Base-by-base conservation (phyloP, 2,888 invertebrate species). In the Limnephilus rhombicus region DNA sequence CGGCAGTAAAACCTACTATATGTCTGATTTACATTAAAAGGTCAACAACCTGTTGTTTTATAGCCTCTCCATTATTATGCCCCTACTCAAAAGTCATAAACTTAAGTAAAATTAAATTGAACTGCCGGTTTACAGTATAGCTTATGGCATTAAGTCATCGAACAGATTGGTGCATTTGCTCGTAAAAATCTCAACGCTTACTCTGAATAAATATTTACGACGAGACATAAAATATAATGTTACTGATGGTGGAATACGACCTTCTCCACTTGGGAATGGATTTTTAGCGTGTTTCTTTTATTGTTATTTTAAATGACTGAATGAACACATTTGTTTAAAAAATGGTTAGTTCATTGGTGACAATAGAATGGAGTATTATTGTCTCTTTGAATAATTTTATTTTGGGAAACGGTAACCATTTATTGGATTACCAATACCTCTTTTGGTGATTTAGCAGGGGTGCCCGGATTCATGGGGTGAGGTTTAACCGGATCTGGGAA, bases 131-230 rank as follows among this genome's bases (percentile, higher is more conserved):
- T 68, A 24, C 24, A 68, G n/a, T 68, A 68, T 24, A 24, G 53
- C 53, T 68, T 68, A 18, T 11, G 15, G 68, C 68, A 18, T 68
- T 68, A 68, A 68, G 68, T 68, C 68, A 68, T 68, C 68, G 68
- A 68, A 68, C 68, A 68, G 68, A 68, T 68, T 68, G 68, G 68
- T 68, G 68, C 68, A 68, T 68, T 68, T n/a, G 24, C 24, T 68
- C 68, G 68, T 68, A 68, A 68, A 68, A 68, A 68, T 68, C n/a
- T 68, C 68, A 68, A 68, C 68, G 68, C 68, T 68, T 68, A n/a
- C 68, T 68, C 68, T 24, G 68, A 68, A 68, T 68, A 68, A 68
- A 68, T 68, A 68, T 68, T 68, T 68, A 68, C 68, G 68, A 68
- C 68, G 68, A 68, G 68, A 68, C 68, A 68, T 68, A 68, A 68